Percentiles rank a stretch among this genome's conserved stretches.
Conservation (phyloP, 2,888 invertebrate species). For the Melitaea athalia region DNA sequence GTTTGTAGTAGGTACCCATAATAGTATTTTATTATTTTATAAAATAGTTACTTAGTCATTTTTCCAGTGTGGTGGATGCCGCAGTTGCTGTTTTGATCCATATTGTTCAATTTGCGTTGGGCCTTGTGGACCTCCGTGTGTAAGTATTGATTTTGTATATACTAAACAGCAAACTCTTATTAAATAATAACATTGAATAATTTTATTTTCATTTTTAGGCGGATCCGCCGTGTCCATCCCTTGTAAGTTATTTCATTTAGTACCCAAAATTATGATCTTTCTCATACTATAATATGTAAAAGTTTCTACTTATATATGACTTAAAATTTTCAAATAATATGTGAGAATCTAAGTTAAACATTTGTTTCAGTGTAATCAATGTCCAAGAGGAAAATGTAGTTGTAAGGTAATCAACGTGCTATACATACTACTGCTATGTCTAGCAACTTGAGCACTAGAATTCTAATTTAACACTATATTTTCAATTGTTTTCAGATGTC, state of each 20-base stretch:
- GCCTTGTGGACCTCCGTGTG: conserved; percentile 46
- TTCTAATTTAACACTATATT: too few species aligned
- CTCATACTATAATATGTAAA: too few species aligned
- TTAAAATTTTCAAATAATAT: neutral
- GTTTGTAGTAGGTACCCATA: too few species aligned
- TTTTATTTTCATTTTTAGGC: conserved; percentile 31
- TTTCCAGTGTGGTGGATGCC: conserved; percentile 58
- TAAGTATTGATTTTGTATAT: conserved; percentile 42
- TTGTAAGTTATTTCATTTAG: conserved; percentile 33
- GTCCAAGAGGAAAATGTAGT: conserved; percentile 43
- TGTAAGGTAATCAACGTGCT: conserved; percentile 47
- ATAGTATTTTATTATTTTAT: neutral
- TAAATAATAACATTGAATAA: neutral
- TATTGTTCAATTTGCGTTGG: conserved; percentile 43
- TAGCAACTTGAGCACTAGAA: too few species aligned
- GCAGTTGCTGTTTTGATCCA: conserved; percentile 47
- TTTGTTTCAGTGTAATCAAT: conserved; percentile 42
- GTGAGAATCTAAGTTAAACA: neutral
- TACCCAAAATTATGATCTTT: neutral
- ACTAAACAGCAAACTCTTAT: neutral
- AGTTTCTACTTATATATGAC: neutral
- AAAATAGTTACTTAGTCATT: neutral
- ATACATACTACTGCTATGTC: too few species aligned
- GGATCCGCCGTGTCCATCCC: conserved; percentile 37
- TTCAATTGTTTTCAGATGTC: conserved; percentile 42